Percentiles rank a stretch among this genome's conserved stretches.
Conservation (phyloP, 1,140 invertebrate genomes). For the Neodiprion fabricii region DNA sequence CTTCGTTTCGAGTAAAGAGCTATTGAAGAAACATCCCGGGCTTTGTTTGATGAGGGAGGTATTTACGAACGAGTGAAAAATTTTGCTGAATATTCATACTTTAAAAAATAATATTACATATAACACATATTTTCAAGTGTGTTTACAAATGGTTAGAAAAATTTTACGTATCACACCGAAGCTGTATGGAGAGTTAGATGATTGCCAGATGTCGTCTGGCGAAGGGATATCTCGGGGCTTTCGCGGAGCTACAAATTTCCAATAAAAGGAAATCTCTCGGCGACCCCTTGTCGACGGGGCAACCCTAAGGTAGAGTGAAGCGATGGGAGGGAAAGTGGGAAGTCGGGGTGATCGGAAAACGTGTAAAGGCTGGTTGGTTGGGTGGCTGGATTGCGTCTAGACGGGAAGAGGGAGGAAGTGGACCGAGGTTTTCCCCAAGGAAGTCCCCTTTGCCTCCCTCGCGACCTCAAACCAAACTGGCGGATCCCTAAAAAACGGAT, state of each 20-base stretch:
- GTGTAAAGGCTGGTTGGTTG: conserved; percentile 45
- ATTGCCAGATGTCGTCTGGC: background rate
- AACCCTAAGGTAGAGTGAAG: background rate
- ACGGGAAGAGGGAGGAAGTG: conserved; percentile 28
- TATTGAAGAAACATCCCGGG: too few relatives aligned
- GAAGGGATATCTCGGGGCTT: background rate
- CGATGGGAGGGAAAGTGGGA: conserved; percentile 10
- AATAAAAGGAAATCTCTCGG: conserved; percentile 34
- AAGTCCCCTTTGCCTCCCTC: conserved; percentile 51
- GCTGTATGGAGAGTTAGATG: too few relatives aligned
- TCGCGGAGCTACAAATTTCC: conserved; percentile 12
- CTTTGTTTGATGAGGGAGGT: too few relatives aligned
- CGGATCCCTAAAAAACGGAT: conserved; percentile 61
- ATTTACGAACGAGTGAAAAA: too few relatives aligned
- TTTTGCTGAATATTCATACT: too few relatives aligned
- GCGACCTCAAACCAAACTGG: conserved; percentile 56
- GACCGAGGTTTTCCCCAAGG: conserved; percentile 49
- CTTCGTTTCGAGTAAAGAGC: too few relatives aligned
- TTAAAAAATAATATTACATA: too few relatives aligned
- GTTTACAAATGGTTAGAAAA: too few relatives aligned
- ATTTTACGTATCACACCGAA: too few relatives aligned
- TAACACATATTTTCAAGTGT: too few relatives aligned
- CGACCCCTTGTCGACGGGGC: conserved; percentile 21
- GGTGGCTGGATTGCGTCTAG: conserved; percentile 47
- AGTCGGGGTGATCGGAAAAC: conserved; percentile 56